Base-by-base conservation (phyloP, 2,888 invertebrate genomes). In the Belgica antarctica region DNA sequence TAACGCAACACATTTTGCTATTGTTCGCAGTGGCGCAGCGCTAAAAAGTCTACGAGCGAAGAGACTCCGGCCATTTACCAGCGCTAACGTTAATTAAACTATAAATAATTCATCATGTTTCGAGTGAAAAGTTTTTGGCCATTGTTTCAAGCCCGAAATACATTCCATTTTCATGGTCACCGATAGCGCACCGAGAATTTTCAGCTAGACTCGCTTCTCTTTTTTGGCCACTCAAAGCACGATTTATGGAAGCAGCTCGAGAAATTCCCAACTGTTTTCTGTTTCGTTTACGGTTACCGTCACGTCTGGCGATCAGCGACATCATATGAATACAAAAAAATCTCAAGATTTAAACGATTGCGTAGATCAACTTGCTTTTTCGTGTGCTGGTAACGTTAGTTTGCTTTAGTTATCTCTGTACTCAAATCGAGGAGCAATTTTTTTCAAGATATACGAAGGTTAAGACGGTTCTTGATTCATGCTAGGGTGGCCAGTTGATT, bases 101-200 rank as follows among this genome's bases (percentile, higher is more conserved):
- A 52, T 52, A 52, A 19, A 52, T 52, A 7, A 52, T 52, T 52
- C 52, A 52, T 52, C 52, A 52, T 22, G 12, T n/a, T 22, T 52
- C 41, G 34, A 47, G n/a, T n/a, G n/a, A n/a, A n/a, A n/a, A n/a
- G n/a, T n/a, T n/a, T n/a, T n/a, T n/a, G 7, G 22, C 52, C 52
- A 52, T 52, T 52, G 52, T 52, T 52, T 17, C 52, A 52, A 52
- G 22, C 12, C n/a, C n/a, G n/a, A n/a, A n/a, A n/a, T n/a, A n/a
- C n/a, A n/a, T 52, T 52, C 24, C 3, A 7, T 7, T 52, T 52
- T 52, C 24, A 24, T 12, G 41, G 41, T 41, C 41, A 41, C 12
- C 41, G 41, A 41, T 41, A 41, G 41, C 41, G 41, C 41, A 41
- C 41, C 15, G 41, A 15, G 41, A 41, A n/a, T 15, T 15, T 12